Evolutionary conservation across 2,113 vertebrate species (phyloP), one percentile per base, ranked within the genome.

Genomic region (Hymenochirus boettgeri): DNA sequence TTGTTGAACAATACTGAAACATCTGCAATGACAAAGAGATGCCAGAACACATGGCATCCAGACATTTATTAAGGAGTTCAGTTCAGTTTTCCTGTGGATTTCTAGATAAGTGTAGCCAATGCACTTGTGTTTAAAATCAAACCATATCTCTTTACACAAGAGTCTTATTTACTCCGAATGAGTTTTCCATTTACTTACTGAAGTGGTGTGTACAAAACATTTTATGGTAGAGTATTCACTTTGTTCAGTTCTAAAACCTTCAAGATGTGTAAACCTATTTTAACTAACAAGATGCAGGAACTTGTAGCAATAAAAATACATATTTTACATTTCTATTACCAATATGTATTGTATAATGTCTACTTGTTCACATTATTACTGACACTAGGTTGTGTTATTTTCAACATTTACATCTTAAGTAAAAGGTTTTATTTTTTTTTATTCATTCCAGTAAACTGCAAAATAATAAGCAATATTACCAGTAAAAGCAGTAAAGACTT

Each of bases 121-220:
- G 21, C 17, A 61, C 45, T 48, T 22, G 42, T 61, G 58, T 48
- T 61, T 47, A 45, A 17, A 61, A 61, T 61, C 50, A 61, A 48
- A 48, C 18, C 58, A 50, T 61, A 22, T n/a, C 24, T 17, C 26
- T 48, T 31, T 18, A 61, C 45, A 19, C 22, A 61, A 31, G 25
- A 45, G 22, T 61, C 42, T 29, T 24, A 50, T 61, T 61, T 61
- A 22, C 18, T 48, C 25, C 22, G 45, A 48, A 24, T 58, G 12
- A 45, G 25, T 61, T 47, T 61, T 61, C 37, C 42, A 17, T 26
- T 47, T 27, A 15, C n/a, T 39, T 61, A 13, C 37, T 42, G 33
- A n/a, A 10, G 31, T 58, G 33, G 25, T 21, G 18, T 18, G 6
- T 31, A 27, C n/a, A 11, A 46, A 61, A 61, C 26, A 61, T 21